These are phyloP conservation scores for Pegoplata infirma DNA, from an alignment of 2,888 invertebrate species.

Conservation along the genomic window DNA sequence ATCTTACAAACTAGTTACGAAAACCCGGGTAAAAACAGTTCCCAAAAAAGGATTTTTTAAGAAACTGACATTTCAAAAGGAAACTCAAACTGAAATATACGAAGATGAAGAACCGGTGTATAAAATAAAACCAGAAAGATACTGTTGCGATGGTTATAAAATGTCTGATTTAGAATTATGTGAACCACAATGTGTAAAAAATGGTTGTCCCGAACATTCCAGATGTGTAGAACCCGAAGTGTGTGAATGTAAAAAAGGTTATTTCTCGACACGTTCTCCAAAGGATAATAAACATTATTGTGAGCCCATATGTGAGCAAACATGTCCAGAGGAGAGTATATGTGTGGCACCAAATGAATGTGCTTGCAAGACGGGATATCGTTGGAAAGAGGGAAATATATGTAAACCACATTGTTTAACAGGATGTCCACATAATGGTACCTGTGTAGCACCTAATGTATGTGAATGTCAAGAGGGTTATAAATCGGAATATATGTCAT, in stretches of 20 bases:
- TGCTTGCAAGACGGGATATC: slow-evolving; percentile 67
- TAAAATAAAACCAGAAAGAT: slow-evolving; percentile 60
- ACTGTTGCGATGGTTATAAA: slow-evolving; percentile 69
- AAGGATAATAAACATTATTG: slow-evolving; percentile 67
- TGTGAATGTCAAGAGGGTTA: slow-evolving; percentile 41
- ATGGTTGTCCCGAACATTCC: slow-evolving; percentile 69
- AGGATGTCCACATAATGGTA: slow-evolving; percentile 41
- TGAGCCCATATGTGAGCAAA: slow-evolving; percentile 68
- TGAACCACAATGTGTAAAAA: slow-evolving; percentile 67
- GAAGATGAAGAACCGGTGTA: slow-evolving; percentile 63
- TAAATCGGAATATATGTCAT: slow-evolving; percentile 58
- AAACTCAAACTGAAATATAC: slow-evolving; percentile 64
- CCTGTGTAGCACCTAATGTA: slow-evolving; percentile 34
- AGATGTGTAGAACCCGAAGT: slow-evolving; percentile 70
- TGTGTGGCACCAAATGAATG: slow-evolving; percentile 71
- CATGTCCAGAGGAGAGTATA: slow-evolving; percentile 64
- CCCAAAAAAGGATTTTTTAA: slow-evolving; percentile 63
- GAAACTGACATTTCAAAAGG: slow-evolving; percentile 63
- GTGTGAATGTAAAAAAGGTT: slow-evolving; percentile 69
- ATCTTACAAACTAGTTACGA: slow-evolving; percentile 63
- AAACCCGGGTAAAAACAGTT: slow-evolving; percentile 64
- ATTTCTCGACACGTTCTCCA: slow-evolving; percentile 65
- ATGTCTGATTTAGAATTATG: slow-evolving; percentile 66
- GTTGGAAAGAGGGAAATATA: not conserved
- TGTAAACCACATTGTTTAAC: slow-evolving; percentile 45